Percentiles rank a stretch among this genome's conserved stretches.
These are phyloP conservation scores for Epiblema foenella DNA, from an alignment of 2,888 invertebrate species.

Conservation along the genomic window DNA sequence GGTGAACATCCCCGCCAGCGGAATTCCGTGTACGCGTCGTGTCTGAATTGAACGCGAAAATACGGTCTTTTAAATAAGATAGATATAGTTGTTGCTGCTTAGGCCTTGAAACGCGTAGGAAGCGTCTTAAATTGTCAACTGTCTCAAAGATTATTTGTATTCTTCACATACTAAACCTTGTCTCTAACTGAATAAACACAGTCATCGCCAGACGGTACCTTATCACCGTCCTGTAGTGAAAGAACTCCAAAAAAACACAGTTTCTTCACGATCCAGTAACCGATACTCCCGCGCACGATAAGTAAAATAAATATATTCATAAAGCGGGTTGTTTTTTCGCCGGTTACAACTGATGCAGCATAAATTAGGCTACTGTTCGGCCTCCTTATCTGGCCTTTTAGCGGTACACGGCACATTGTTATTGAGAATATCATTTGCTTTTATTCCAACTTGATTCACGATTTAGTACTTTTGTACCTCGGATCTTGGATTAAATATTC, in stretches of 20 bases:
- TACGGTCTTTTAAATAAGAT: too few relatives aligned
- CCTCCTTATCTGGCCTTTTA: constrained; percentile 63
- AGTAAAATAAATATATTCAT: constrained; percentile 65
- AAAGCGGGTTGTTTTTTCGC: constrained; percentile 59
- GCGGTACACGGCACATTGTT: constrained; percentile 45
- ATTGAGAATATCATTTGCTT: constrained; percentile 36
- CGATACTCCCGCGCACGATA: constrained; percentile 50
- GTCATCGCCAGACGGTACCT: neutral
- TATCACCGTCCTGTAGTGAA: constrained; percentile 17
- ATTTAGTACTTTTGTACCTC: constrained; percentile 24
- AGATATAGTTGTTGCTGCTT: too few relatives aligned
- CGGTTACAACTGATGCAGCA: constrained; percentile 70
- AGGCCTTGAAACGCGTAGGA: too few relatives aligned
- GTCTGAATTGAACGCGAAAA: too few relatives aligned
- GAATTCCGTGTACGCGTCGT: too few relatives aligned
- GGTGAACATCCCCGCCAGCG: too few relatives aligned
- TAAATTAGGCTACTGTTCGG: constrained; percentile 79
- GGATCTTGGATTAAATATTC: constrained; percentile 10
- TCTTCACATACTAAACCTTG: neutral
- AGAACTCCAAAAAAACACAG: constrained; percentile 17
- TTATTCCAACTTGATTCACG: constrained; percentile 28
- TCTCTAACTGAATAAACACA: neutral
- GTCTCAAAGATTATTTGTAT: neutral
- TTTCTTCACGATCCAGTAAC: constrained; percentile 30
- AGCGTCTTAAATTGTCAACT: neutral